phyloP scores from a whole-genome alignment of 2,888 invertebrate genomes.

The Gymnoscelis rufifasciata region DNA sequence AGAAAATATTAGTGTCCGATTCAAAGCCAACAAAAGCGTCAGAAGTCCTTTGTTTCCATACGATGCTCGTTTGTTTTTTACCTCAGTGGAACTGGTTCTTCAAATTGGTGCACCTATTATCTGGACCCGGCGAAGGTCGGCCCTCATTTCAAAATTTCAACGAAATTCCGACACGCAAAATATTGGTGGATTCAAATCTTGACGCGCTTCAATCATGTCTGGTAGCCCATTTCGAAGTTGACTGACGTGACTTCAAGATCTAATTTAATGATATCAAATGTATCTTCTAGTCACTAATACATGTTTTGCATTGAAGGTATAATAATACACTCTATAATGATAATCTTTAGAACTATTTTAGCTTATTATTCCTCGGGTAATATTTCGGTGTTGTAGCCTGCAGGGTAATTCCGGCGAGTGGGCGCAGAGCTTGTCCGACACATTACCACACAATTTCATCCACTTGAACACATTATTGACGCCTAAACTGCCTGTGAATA shows the following conservation, averaged over 20 bases:
- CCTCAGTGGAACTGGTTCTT: constrained; percentile 63
- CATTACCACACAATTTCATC: constrained; percentile 68
- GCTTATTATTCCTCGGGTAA: constrained; percentile 13
- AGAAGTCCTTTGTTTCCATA: constrained; percentile 59
- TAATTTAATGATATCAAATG: neutral
- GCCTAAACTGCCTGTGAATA: constrained; percentile 24
- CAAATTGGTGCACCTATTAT: constrained; percentile 76
- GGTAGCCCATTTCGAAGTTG: neutral
- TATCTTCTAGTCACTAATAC: neutral
- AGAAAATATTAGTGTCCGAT: neutral
- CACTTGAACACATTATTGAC: constrained; percentile 45
- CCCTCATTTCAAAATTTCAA: constrained; percentile 63
- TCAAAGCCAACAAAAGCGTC: constrained; percentile 47
- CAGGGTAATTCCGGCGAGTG: constrained; percentile 41
- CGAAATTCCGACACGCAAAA: constrained; percentile 75
- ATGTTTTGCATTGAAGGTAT: neutral
- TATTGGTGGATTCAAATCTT: constrained; percentile 50
- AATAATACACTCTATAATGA: neutral
- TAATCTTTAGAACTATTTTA: constrained; percentile 8
- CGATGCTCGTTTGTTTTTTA: constrained; percentile 59
- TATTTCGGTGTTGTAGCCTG: constrained; percentile 27
- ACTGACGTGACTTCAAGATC: constrained; percentile 6
- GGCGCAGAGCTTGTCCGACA: constrained; percentile 54
- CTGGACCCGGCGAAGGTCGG: constrained; percentile 70
- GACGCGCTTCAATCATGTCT: constrained; percentile 26